Conservation (phyloP, 2,888 invertebrate genomes). For the Ichneumon xanthorius region DNA sequence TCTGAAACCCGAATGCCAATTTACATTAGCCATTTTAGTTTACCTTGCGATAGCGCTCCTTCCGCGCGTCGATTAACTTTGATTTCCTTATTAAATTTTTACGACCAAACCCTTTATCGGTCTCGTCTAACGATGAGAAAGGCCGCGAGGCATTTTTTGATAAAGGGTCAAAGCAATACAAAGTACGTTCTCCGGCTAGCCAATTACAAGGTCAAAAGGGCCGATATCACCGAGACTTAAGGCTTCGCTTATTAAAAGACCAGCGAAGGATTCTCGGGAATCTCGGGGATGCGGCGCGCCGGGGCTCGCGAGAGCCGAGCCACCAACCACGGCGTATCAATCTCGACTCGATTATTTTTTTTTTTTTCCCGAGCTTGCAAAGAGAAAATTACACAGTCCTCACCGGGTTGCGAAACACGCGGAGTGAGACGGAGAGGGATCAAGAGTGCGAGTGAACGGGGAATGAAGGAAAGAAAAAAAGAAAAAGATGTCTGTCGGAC, state of each 20-base stretch:
- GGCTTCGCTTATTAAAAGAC: not conserved
- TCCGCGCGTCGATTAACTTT: not conserved
- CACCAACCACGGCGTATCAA: conserved; percentile 74
- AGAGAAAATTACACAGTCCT: conserved; percentile 81
- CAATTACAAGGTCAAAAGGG: conserved; percentile 4
- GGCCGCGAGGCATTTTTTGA: not conserved
- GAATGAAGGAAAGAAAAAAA: conserved; percentile 19
- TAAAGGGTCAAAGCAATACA: not conserved
- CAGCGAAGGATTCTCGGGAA: conserved; percentile 13
- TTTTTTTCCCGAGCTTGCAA: conserved; percentile 73
- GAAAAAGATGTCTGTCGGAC: conserved; percentile 21
- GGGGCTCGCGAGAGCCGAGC: conserved; percentile 19
- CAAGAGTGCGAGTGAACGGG: conserved; percentile 42
- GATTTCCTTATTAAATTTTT: not conserved
- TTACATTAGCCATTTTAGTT: conserved; percentile 3
- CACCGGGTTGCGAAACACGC: conserved; percentile 45
- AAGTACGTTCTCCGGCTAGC: not conserved
- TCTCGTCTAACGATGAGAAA: not conserved
- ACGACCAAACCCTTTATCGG: not conserved
- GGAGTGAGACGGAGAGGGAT: conserved; percentile 32
- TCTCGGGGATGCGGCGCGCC: conserved; percentile 32
- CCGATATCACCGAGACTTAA: not conserved
- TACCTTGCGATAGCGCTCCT: not conserved
- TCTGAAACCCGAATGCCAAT: not conserved
- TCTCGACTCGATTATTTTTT: conserved; percentile 77